Evolutionary conservation across 2,888 invertebrate species (phyloP).

Genomic region (Pandemis heparana): DNA sequence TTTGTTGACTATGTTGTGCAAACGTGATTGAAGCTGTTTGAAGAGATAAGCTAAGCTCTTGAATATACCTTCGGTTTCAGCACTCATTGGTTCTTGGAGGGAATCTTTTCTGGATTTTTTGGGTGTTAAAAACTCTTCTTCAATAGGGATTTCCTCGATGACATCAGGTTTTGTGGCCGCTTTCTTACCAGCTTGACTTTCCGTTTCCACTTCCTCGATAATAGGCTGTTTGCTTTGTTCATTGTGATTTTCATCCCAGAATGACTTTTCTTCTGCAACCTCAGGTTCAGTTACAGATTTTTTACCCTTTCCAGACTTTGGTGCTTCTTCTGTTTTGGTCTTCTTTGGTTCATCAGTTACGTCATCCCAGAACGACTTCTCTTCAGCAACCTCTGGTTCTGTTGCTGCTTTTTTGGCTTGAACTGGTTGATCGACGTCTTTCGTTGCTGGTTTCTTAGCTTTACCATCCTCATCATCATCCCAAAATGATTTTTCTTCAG

Average conservation of each 20-base stretch:
- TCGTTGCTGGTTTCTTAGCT: conserved; percentile 55
- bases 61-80: conserved; percentile 81
- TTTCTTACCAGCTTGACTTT: conserved; percentile 66
- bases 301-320: conserved; percentile 57
- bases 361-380: conserved; percentile 63
- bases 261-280: conserved; percentile 65
- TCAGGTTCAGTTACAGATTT: conserved; percentile 68
- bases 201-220: conserved; percentile 62
- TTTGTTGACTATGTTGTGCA: conserved; percentile 50
- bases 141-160: conserved; percentile 69
- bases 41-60: conserved; percentile 73
- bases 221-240: conserved; percentile 64
- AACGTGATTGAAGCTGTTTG: conserved; percentile 77
- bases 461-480: conserved; percentile 53
- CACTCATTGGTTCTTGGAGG: conserved; percentile 79
- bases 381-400: conserved; percentile 55
- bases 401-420: conserved; percentile 59
- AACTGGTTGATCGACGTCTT: conserved; percentile 53
- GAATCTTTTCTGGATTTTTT: conserved; percentile 77
- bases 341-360: conserved; percentile 53
- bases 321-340: conserved; percentile 58
- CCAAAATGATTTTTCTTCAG: conserved; percentile 52
- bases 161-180: conserved; percentile 69
- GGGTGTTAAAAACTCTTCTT: conserved; percentile 68
- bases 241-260: conserved; percentile 77